Base-by-base conservation (phyloP, 2,888 invertebrate genomes). In the Drosophila helvetica region DNA sequence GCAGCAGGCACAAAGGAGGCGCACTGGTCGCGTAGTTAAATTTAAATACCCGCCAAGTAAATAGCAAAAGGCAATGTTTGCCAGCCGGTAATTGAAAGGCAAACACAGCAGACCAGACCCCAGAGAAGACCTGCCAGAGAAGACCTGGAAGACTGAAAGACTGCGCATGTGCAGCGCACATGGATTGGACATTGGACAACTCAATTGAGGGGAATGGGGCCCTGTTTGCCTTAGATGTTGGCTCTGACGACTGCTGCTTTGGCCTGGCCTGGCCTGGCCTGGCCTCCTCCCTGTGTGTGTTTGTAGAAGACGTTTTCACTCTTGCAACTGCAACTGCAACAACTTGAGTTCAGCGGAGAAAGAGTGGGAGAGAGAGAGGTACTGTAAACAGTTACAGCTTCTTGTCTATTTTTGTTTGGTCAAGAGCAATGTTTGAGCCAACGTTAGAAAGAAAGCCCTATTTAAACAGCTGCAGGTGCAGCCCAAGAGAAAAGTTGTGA, bases 391-490 rank as follows among this genome's bases (percentile, higher is more conserved):
- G 75, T 81, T 77, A 71, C 82, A 74, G 79, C 85, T 86, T 72
- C 85, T 78, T 87, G 77, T 77, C 77, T 86, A 78, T 76, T 80
- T 69, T 63, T 86, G 60, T 74, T 81, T 77, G 80, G 78, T 84
- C 77, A 84, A 89, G 79, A 85, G 71, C 75, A 70, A 76, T 71
- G 68, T 74, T 67, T 68, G 73, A 53, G 19, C 64, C 55, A 45
- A 42, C 5, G 46, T 33, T 8, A 27, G 52, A 54, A 48, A 50
- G 63, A 62, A 57, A 53, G 58, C 64, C 69, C 67, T 89, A 74
- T 80, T 83, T 83, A 72, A 77, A 74, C 78, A 82, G 83, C 77
- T 82, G 86, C 74, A 64, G 55, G 53, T 68, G 66, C 64, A 48
- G n/a, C 18, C 18, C n/a, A 25, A 17, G 6, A 38, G 38, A 38